Evolutionary conservation across 2,888 invertebrate species (phyloP).

Genomic region (Linhomoeus sp.): DNA sequence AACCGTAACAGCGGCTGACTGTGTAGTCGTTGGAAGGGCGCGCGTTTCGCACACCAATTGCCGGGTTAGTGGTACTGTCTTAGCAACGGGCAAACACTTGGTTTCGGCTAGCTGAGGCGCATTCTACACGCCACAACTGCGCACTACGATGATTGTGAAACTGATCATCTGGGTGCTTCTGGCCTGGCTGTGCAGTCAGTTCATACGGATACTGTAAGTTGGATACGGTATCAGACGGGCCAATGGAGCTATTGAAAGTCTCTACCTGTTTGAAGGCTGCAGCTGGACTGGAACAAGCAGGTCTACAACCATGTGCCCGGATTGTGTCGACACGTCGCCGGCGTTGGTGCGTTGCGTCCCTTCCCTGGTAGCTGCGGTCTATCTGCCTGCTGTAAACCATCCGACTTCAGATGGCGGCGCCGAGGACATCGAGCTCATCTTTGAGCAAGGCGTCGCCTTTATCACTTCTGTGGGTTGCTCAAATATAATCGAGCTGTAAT

Average conservation of each 20-base stretch:
- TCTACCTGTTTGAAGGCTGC: too few species aligned
- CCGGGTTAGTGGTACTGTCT: too few species aligned
- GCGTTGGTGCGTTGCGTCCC: not conserved
- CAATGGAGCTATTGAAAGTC: too few species aligned
- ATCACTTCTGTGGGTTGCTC: not conserved
- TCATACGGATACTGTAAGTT: not conserved
- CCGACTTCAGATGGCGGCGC: not conserved
- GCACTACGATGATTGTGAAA: not conserved
- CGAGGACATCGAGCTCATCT: not conserved
- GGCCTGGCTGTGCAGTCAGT: not conserved
- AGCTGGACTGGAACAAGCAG: constrained; percentile 18
- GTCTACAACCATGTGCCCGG: constrained; percentile 21
- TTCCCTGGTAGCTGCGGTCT: too few species aligned
- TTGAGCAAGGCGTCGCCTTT: not conserved
- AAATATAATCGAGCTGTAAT: not conserved
- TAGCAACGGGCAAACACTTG: too few species aligned
- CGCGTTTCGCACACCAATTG: too few species aligned
- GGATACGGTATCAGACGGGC: too few species aligned
- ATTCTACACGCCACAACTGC: too few species aligned
- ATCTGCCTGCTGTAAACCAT: too few species aligned
- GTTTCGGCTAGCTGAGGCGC: too few species aligned
- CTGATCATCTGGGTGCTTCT: not conserved
- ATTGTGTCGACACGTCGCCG: constrained; percentile 13
- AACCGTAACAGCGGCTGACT: too few species aligned
- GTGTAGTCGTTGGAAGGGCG: too few species aligned